Percentiles rank a stretch among this genome's conserved stretches.
Evolutionary conservation across 2,113 vertebrate species (phyloP).

Genomic region (Phodopus roborovskii): DNA sequence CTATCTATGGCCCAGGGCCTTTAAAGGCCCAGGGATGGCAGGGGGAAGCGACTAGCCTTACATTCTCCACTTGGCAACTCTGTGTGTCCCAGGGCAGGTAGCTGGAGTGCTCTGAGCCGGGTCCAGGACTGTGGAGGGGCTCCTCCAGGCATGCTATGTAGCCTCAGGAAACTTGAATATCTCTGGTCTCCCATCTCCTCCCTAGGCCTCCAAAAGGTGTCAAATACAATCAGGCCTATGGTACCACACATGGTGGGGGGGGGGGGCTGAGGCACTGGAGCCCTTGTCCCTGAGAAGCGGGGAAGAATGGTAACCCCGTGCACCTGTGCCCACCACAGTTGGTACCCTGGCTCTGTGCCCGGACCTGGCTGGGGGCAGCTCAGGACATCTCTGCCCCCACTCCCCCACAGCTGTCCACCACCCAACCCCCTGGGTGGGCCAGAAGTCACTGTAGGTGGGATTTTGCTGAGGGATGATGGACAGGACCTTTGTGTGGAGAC

Average conservation of each 20-base stretch:
- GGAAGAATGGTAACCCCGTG: too few species aligned
- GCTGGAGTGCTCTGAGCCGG: background rate
- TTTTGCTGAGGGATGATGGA: background rate
- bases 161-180: background rate
- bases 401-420: background rate
- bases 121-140: background rate
- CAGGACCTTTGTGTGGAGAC: background rate
- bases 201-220: too few species aligned
- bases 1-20: background rate
- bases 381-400: slow-evolving; percentile 28
- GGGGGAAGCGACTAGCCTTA: too few species aligned
- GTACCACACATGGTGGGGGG: background rate
- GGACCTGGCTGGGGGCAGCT: slow-evolving; percentile 40
- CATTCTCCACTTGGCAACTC: background rate
- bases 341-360: slow-evolving; percentile 60
- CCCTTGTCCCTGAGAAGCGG: too few species aligned
- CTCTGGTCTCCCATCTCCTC: background rate
- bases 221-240: too few species aligned
- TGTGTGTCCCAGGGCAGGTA: background rate
- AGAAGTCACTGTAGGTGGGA: slow-evolving; percentile 44
- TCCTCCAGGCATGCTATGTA: background rate
- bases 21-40: too few species aligned
- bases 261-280: background rate
- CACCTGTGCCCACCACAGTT: slow-evolving; percentile 64
- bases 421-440: slow-evolving; percentile 47